These are phyloP conservation scores for Phenganax marumi DNA, from an alignment of 92 coral and sea anemone genomes.

Conservation along the genomic window DNA sequence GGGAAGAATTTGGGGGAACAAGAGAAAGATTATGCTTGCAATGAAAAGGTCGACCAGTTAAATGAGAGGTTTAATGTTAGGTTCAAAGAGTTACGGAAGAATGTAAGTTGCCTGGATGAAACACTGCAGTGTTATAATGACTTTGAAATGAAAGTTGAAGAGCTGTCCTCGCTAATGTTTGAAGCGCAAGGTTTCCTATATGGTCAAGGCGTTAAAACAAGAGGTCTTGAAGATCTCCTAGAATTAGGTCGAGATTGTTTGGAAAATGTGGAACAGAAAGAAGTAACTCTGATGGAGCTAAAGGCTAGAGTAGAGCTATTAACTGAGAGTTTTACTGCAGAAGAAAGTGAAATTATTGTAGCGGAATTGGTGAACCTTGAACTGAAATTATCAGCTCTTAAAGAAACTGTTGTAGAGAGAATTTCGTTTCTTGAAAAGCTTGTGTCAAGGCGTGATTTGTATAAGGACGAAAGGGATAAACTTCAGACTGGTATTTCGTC, in stretches of 20 bases:
- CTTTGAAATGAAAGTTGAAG: conserved; percentile 31
- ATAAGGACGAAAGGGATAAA: background rate
- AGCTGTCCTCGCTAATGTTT: conserved; percentile 31
- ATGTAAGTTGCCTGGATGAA: conserved; percentile 36
- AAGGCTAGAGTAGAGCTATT: conserved; percentile 22
- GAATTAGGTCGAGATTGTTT: conserved; percentile 23
- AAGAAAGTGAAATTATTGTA: conserved; percentile 17
- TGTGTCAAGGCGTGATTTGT: conserved; percentile 10
- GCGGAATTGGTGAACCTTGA: conserved; percentile 21
- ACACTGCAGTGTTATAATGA: conserved; percentile 34
- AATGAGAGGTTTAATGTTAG: conserved; percentile 21
- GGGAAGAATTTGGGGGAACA: background rate
- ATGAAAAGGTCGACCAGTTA: background rate
- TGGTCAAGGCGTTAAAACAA: conserved; percentile 30
- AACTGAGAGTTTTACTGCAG: conserved; percentile 30
- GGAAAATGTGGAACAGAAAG: conserved; percentile 9
- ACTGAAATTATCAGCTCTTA: background rate
- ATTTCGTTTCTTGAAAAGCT: conserved; percentile 18
- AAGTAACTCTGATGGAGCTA: conserved; percentile 8
- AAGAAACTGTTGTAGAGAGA: conserved; percentile 10
- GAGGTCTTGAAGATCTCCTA: conserved; percentile 31
- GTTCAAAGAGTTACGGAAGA: conserved; percentile 22
- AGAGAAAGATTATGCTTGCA: background rate
- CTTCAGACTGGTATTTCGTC: conserved; percentile 28
- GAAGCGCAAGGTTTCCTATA: conserved; percentile 34